phyloP scores from a whole-genome alignment of 2,797 vertebrate genomes.

The Silurus aristotelis region DNA sequence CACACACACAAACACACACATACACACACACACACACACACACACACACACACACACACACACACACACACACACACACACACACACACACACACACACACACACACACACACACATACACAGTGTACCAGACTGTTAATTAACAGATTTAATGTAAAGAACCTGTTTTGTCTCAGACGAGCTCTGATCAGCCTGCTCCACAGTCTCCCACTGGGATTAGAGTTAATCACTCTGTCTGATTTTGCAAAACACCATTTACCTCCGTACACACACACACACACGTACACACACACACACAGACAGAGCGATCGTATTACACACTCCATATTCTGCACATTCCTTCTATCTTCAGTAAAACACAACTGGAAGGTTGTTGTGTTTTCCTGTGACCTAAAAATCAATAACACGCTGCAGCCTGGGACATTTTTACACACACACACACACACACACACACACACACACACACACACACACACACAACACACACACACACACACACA shows the following conservation, averaged over 20 bases:
- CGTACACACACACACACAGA: neutral
- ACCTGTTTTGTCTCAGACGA: constrained; percentile 4
- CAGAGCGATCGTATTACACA: neutral
- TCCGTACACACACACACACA: neutral
- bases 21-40: neutral
- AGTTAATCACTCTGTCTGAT: constrained; percentile 14
- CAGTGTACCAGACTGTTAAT: constrained; percentile 18
- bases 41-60: neutral
- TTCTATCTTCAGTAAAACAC: neutral
- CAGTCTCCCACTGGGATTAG: constrained; percentile 25
- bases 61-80: neutral
- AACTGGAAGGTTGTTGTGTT: neutral
- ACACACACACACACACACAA: neutral
- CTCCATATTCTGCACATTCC: neutral
- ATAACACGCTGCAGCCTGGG: constrained; percentile 39
- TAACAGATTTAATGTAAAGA: constrained; percentile 32
- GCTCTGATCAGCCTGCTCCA: constrained; percentile 15
- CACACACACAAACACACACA: neutral
- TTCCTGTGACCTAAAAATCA: constrained; percentile 44
- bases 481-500: too few species aligned
- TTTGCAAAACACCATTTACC: constrained; percentile 19
- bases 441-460: neutral
- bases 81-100: neutral
- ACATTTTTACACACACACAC: neutral
- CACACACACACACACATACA: neutral